A percentile compares a stretch with the other conserved stretches of the same genome.
phyloP scores from a whole-genome alignment of 1,140 invertebrate genomes.

The Megathymus violae region DNA sequence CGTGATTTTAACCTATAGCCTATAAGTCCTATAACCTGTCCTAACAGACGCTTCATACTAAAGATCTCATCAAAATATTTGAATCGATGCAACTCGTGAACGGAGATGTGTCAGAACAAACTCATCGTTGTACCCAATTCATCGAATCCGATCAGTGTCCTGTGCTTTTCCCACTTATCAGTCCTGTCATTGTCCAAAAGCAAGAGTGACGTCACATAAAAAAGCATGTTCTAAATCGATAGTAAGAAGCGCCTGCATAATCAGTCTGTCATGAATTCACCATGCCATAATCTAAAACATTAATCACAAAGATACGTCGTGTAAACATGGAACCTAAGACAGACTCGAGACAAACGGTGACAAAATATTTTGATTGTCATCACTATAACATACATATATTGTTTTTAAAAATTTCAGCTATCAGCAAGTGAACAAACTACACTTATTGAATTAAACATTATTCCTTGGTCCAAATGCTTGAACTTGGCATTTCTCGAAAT shows the following conservation, averaged over 20 bases:
- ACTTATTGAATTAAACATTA: constrained; percentile 64
- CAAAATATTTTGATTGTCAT: constrained; percentile 60
- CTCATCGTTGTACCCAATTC: too few species aligned
- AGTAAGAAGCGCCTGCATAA: constrained; percentile 39
- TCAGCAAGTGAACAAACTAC: constrained; percentile 74
- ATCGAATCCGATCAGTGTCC: too few species aligned
- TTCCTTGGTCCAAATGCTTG: constrained; percentile 76
- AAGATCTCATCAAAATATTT: constrained; percentile 8
- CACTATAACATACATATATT: constrained; percentile 46
- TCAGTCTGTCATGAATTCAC: constrained; percentile 59
- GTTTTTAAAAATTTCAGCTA: constrained; percentile 70
- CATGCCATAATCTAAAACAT: constrained; percentile 64
- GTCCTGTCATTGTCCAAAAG: too few species aligned
- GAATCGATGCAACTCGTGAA: background rate
- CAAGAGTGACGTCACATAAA: too few species aligned
- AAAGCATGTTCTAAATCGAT: background rate
- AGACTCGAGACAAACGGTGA: constrained; percentile 56
- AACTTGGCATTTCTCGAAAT: constrained; percentile 74
- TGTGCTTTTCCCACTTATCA: background rate
- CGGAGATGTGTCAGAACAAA: too few species aligned
- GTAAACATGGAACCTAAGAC: constrained; percentile 73
- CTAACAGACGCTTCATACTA: constrained; percentile 23
- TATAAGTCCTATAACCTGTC: constrained; percentile 48
- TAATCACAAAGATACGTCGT: constrained; percentile 72
- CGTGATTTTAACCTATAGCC: constrained; percentile 39